Base-by-base conservation (phyloP, 2,888 invertebrate species). In the Teleogryllus oceanicus region DNA sequence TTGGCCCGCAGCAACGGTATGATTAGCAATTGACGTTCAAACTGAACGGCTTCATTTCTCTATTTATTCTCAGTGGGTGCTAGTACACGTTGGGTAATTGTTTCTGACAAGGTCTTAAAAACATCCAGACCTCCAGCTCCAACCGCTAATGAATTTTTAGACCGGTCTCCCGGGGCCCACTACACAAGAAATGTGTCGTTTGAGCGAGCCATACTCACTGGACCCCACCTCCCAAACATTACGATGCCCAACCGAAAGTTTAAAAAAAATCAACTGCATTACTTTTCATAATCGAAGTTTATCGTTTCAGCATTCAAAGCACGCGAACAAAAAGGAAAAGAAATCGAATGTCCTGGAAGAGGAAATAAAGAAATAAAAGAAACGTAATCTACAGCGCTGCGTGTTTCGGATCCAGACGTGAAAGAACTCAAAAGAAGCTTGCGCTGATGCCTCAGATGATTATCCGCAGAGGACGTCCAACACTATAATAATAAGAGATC, bases 231-330 rank as follows among this genome's bases (percentile, higher is more conserved):
- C 37, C 8, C 37, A 37, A 37, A 37, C 37, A 37, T 37, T 62
- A n/a, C 0, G 62, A 62, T 4, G n/a, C 12, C 13, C 62, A 62
- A 12, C 13, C 16, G n/a, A 62, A 37, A 37, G 37, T 37, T 37
- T 1, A 62, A 16, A 62, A 62, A 62, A 18, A 62, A 18, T 62
- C 62, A 13, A n/a, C 8, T 13, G n/a, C 13, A 62, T 62, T 18
- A 62, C 62, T 37, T 62, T 62, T 62, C 62, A 62, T 62, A 62
- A 62, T 62, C 62, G 62, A 62, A 62, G 62, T 62, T 62, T n/a
- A 62, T 62, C 62, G 62, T 62, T 62, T 62, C 62, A 62, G 11
- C 62, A 13, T 62, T 62, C 62, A 18, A 18, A 62, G 8, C 62
- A n/a, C 13, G 62, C n/a, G 8, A 62, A 16, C 13, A 62, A 37